Evolutionary conservation across 1,140 invertebrate species (phyloP).

Genomic region (Metaphire vulgaris): DNA sequence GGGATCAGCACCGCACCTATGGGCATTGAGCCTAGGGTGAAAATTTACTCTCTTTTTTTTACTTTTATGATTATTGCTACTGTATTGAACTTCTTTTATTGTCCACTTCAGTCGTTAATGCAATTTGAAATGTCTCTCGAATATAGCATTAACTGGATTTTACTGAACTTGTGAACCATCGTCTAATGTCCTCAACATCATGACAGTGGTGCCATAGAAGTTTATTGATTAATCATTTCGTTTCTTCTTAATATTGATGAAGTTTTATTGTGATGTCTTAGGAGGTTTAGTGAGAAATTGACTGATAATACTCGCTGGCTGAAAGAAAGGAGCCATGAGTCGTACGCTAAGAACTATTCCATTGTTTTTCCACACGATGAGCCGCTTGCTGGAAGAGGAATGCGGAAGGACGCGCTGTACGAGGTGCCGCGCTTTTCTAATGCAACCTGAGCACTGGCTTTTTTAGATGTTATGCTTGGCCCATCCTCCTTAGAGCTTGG

Average conservation of each 20-base stretch:
- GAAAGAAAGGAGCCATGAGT: conserved; percentile 72
- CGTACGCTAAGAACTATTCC: conserved; percentile 77
- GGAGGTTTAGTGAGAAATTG: conserved; percentile 65
- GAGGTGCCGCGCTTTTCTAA: conserved; percentile 52
- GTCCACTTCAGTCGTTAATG: too few species aligned
- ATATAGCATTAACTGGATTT: too few species aligned
- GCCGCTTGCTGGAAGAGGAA: conserved; percentile 70
- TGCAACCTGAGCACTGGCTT: background rate
- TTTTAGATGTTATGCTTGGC: too few species aligned
- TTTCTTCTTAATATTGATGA: conserved; percentile 21
- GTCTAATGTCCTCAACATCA: conserved; percentile 35
- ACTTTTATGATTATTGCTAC: too few species aligned
- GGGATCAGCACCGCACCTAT: too few species aligned
- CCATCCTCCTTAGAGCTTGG: too few species aligned
- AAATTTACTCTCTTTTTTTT: too few species aligned
- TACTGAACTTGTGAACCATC: too few species aligned
- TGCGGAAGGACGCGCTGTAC: conserved; percentile 64
- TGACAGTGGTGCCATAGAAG: background rate
- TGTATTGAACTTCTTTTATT: too few species aligned
- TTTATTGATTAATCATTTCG: background rate
- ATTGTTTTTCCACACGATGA: conserved; percentile 78
- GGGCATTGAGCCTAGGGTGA: too few species aligned
- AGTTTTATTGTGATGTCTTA: conserved; percentile 35
- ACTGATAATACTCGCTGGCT: conserved; percentile 65
- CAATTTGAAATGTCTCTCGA: too few species aligned